phyloP scores from a whole-genome alignment of 2,888 invertebrate species.

The Buathra laborator region DNA sequence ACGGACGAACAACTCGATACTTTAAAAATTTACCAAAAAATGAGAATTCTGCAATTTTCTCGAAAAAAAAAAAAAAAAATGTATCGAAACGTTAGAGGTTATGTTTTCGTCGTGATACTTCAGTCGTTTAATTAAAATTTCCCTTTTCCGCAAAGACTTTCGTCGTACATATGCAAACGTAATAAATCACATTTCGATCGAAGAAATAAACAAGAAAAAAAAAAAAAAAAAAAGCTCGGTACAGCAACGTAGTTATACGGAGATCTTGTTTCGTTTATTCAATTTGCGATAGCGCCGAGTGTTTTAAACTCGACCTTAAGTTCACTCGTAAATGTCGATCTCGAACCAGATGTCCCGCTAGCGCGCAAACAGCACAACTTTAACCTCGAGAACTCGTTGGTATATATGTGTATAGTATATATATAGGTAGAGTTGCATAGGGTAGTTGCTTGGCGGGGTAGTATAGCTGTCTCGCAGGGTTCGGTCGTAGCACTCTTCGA shows the following conservation, averaged over 20 bases:
- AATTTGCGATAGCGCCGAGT: constrained; percentile 20
- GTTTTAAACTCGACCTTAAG: constrained; percentile 24
- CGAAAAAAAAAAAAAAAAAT: too few relatives aligned
- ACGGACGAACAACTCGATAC: too few relatives aligned
- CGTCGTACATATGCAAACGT: neutral
- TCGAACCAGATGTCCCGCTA: constrained; percentile 48
- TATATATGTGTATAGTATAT: neutral
- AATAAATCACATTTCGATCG: neutral
- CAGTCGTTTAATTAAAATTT: constrained; percentile 20
- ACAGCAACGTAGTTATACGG: neutral
- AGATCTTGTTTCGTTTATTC: constrained; percentile 23
- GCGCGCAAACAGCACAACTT: constrained; percentile 20
- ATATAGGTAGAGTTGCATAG: constrained; percentile 23
- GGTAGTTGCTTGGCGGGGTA: constrained; percentile 18
- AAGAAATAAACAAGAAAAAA: neutral
- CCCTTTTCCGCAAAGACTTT: neutral
- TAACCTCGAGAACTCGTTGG: constrained; percentile 46
- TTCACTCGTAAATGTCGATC: constrained; percentile 59
- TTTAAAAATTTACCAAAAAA: neutral
- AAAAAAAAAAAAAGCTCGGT: neutral
- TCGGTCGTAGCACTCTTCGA: constrained; percentile 62
- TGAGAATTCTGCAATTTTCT: too few relatives aligned
- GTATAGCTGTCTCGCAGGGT: constrained; percentile 25
- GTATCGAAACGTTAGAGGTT: neutral
- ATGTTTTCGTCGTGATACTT: neutral